Percentiles rank a stretch among this genome's conserved stretches.
phyloP scores from a whole-genome alignment of 2,797 vertebrate genomes.

The Pogonophryne albipinna region DNA sequence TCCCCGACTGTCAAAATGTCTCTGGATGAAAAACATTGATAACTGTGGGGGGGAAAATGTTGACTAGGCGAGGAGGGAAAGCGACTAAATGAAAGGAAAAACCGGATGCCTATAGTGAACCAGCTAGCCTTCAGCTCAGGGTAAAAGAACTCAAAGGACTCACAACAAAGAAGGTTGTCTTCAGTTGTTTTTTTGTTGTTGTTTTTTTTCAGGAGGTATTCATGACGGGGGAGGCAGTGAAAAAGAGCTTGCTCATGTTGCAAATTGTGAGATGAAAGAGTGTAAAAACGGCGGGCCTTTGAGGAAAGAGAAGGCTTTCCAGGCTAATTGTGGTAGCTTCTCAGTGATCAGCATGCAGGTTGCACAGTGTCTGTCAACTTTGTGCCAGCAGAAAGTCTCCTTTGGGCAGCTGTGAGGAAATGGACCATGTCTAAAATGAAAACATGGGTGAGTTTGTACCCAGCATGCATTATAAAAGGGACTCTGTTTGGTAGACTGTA shows the following conservation, averaged over 20 bases:
- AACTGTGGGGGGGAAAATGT: slow-evolving; percentile 31
- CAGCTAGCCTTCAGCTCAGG: slow-evolving; percentile 46
- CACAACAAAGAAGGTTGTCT: slow-evolving; percentile 46
- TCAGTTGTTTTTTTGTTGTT: slow-evolving; percentile 26
- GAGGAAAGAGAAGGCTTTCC: slow-evolving; percentile 49
- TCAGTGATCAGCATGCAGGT: slow-evolving; percentile 53
- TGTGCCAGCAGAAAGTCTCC: slow-evolving; percentile 55
- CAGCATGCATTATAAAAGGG: slow-evolving; percentile 12
- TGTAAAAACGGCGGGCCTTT: slow-evolving; percentile 46
- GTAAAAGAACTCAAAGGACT: slow-evolving; percentile 50
- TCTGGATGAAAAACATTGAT: slow-evolving; percentile 35
- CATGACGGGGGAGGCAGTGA: slow-evolving; percentile 50
- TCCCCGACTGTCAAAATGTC: slow-evolving; percentile 27
- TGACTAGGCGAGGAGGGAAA: slow-evolving; percentile 29
- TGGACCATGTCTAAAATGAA: slow-evolving; percentile 54
- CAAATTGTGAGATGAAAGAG: slow-evolving; percentile 61
- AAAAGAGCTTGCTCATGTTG: slow-evolving; percentile 62
- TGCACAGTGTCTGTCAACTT: slow-evolving; percentile 40
- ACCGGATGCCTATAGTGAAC: slow-evolving; percentile 45
- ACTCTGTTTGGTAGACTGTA: background rate
- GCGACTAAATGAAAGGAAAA: slow-evolving; percentile 49
- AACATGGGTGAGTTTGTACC: slow-evolving; percentile 37
- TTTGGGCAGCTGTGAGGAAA: slow-evolving; percentile 65
- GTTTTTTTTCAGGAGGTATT: slow-evolving; percentile 19
- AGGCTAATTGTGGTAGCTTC: slow-evolving; percentile 65